Evolutionary conservation across 37 sponge, comb jelly and placozoan genomes (phyloP).

Genomic region (Ephydatia muelleri): DNA sequence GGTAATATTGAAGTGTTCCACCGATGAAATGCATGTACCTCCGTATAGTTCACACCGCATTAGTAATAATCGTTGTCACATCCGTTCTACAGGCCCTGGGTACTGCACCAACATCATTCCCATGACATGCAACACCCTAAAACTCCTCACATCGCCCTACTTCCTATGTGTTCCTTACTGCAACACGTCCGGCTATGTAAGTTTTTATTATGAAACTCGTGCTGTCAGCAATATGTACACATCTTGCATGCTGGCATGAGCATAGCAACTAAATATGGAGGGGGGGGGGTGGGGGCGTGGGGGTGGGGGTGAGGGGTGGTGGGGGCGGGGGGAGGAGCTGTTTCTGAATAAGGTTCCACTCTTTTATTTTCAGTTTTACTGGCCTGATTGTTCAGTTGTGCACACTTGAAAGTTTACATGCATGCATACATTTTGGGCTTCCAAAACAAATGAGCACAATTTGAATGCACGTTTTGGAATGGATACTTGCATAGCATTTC

Average conservation of each 20-base stretch:
- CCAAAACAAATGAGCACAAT: too few species aligned
- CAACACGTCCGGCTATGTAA: not conserved
- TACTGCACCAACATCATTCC: conserved; percentile 39
- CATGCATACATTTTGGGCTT: too few species aligned
- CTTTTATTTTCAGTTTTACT: too few species aligned
- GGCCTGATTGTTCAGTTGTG: too few species aligned
- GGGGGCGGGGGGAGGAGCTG: too few species aligned
- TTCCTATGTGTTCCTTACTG: conserved; percentile 39
- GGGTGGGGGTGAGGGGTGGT: too few species aligned
- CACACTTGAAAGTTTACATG: too few species aligned
- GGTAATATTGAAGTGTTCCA: conserved; percentile 30
- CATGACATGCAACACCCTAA: conserved; percentile 13
- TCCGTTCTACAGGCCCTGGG: conserved; percentile 12
- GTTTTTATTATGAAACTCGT: not conserved
- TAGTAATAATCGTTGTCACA: not conserved
- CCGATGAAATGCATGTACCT: not conserved
- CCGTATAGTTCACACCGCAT: not conserved
- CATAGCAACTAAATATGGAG: too few species aligned
- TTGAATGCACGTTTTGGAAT: too few species aligned
- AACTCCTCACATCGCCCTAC: conserved; percentile 2
- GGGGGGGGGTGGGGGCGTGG: too few species aligned
- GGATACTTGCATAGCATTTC: too few species aligned
- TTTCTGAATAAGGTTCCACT: too few species aligned
- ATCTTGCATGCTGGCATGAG: not conserved
- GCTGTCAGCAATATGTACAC: not conserved